Base-by-base conservation (phyloP, 2,888 invertebrate genomes). In the Ophion costatus region DNA sequence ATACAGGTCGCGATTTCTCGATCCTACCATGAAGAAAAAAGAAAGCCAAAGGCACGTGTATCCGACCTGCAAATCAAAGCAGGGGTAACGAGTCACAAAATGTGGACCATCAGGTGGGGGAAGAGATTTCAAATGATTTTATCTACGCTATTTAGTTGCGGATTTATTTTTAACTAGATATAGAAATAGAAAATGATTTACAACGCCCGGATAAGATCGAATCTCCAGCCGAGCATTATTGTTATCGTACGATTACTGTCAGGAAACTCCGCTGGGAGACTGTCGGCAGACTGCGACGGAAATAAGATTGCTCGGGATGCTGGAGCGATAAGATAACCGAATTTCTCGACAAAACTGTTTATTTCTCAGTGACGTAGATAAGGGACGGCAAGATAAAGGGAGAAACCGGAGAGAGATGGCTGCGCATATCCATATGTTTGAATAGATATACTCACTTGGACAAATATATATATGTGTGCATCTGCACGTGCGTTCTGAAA, bases 301-400 rank as follows among this genome's bases (percentile, higher is more conserved):
- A 67, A 81, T 69, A 66, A 78, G 69, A 75, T 77, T 81, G 20
- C 57, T 57, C 67, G 59, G 74, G 76, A 82, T 76, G 51, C 71
- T 77, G 45, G 56, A 51, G 56, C 14, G 64, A 85, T 76, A 80
- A 85, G 80, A 80, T 77, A 80, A 59, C 56, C 14, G 63, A 73
- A 64, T 75, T 45, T 78, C 64, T 66, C 69, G 24, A 20, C 57
- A 29, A 67, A 61, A 76, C 64, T 69, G 74, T 80, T 77, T 64
- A 64, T 80, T 76, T 51, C 64, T 73, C 29, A 38, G 45, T 22
- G 51, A 63, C 42, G n/a, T 20, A 56, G 81, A 84, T 81, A 81
- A 81, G 80, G 14, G 59, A 29, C 38, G 14, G 22, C n/a, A 3
- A 77, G 42, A 85, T 73, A 67, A 73, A 56, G 59, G 22, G 11